Percentiles rank a stretch among this genome's conserved stretches.
These are phyloP conservation scores for Phthorimaea operculella DNA, from an alignment of 1,140 invertebrate genomes.

Conservation along the genomic window DNA sequence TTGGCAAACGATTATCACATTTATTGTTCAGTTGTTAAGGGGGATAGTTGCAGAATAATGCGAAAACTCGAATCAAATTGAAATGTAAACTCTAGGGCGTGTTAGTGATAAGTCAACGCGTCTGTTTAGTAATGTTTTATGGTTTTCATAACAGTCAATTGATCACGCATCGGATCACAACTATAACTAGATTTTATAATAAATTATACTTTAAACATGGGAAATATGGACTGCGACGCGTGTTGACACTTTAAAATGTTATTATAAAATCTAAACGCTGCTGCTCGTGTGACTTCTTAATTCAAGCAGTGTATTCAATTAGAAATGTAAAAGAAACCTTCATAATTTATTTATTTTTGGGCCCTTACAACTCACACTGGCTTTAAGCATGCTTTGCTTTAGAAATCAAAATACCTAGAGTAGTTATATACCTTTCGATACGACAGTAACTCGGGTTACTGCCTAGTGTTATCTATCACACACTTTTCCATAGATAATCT, in stretches of 20 bases:
- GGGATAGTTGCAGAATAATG: constrained; percentile 12
- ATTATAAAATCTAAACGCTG: constrained; percentile 18
- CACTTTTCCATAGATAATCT: too few relatives aligned
- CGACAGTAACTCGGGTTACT: too few relatives aligned
- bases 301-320: too few relatives aligned
- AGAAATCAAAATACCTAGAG: too few relatives aligned
- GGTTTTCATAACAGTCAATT: constrained; percentile 60
- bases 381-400: too few relatives aligned
- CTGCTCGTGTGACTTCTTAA: constrained; percentile 10
- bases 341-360: too few relatives aligned
- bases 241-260: constrained; percentile 32
- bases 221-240: constrained; percentile 32
- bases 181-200: constrained; percentile 25
- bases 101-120: constrained; percentile 34
- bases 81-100: constrained; percentile 54
- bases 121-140: constrained; percentile 53
- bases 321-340: too few relatives aligned
- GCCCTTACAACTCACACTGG: too few relatives aligned
- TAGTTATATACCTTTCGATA: too few relatives aligned
- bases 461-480: too few relatives aligned
- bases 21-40: constrained; percentile 12
- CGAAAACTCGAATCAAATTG: constrained; percentile 39
- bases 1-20: constrained; percentile 6
- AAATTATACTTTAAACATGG: constrained; percentile 41
- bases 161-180: constrained; percentile 44